phyloP scores from a whole-genome alignment of 2,113 vertebrate genomes.

The Misgurnus anguillicaudatus region DNA sequence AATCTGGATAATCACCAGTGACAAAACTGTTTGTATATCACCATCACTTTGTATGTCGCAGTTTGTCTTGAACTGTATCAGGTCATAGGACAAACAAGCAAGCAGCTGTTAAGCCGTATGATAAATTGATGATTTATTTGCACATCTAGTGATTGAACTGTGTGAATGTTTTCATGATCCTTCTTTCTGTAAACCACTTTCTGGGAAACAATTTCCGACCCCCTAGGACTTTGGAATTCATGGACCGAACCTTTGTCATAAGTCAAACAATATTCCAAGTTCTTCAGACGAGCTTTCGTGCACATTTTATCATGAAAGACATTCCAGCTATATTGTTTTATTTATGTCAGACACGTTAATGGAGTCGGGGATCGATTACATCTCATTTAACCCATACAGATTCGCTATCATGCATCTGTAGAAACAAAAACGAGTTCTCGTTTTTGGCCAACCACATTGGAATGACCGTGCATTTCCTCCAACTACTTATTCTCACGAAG shows the following conservation, averaged over 20 bases:
- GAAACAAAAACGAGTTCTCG: constrained; percentile 32
- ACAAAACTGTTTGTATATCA: constrained; percentile 19
- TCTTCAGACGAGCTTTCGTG: constrained; percentile 34
- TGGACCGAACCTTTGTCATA: background rate
- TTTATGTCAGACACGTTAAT: constrained; percentile 30
- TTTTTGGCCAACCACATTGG: constrained; percentile 50
- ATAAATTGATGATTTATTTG: constrained; percentile 25
- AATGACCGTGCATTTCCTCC: constrained; percentile 56
- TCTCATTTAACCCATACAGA: constrained; percentile 55
- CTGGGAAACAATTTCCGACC: constrained; percentile 27
- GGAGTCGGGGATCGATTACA: constrained; percentile 50
- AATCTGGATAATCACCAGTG: background rate
- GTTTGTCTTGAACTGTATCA: constrained; percentile 2
- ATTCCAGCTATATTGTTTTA: constrained; percentile 26
- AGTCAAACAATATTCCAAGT: constrained; percentile 20
- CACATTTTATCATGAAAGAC: constrained; percentile 14
- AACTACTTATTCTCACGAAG: constrained; percentile 46
- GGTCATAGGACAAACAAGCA: constrained; percentile 15
- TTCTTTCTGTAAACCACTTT: constrained; percentile 12
- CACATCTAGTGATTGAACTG: constrained; percentile 31
- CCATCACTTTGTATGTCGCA: background rate
- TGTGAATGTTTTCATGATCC: constrained; percentile 29
- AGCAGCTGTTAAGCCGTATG: constrained; percentile 11
- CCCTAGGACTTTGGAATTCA: background rate
- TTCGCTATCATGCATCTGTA: constrained; percentile 57